Percentiles rank a stretch among this genome's conserved stretches.
phyloP scores from a whole-genome alignment of 1,140 invertebrate species.

The Asobara japonica region DNA sequence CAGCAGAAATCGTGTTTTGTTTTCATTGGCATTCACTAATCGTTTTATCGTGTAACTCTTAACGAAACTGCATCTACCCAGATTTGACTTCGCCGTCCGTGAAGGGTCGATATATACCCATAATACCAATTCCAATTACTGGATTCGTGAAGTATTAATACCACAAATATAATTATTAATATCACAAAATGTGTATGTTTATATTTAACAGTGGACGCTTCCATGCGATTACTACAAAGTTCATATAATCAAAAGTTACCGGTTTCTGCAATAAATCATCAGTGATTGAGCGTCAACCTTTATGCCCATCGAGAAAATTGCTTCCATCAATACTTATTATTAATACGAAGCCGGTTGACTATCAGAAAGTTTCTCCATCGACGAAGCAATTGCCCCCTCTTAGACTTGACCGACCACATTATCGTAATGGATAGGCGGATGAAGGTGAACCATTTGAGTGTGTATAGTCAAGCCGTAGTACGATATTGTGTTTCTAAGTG shows the following conservation, averaged over 20 bases:
- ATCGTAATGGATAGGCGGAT: constrained; percentile 21
- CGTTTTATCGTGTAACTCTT: too few species aligned
- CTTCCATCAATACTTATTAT: constrained; percentile 10
- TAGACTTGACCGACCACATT: constrained; percentile 15
- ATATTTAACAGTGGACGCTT: too few species aligned
- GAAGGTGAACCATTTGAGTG: constrained; percentile 13
- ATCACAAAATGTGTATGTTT: too few species aligned
- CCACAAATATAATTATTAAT: too few species aligned
- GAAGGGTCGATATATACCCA: too few species aligned
- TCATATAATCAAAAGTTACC: not conserved
- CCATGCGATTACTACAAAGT: not conserved
- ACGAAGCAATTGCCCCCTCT: constrained; percentile 7
- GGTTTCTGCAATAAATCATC: not conserved
- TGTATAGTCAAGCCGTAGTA: not conserved
- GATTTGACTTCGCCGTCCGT: too few species aligned
- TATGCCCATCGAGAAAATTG: not conserved
- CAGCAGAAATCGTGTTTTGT: too few species aligned
- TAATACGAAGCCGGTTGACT: not conserved
- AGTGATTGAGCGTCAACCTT: not conserved
- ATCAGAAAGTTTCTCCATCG: constrained; percentile 5
- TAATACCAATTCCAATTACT: too few species aligned
- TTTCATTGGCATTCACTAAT: too few species aligned
- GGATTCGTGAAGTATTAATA: too few species aligned
- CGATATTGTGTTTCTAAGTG: constrained; percentile 37
- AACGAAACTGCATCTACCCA: too few species aligned